Evolutionary conservation across 2,888 invertebrate species (phyloP).

Genomic region (Siphlonurus alternatus): DNA sequence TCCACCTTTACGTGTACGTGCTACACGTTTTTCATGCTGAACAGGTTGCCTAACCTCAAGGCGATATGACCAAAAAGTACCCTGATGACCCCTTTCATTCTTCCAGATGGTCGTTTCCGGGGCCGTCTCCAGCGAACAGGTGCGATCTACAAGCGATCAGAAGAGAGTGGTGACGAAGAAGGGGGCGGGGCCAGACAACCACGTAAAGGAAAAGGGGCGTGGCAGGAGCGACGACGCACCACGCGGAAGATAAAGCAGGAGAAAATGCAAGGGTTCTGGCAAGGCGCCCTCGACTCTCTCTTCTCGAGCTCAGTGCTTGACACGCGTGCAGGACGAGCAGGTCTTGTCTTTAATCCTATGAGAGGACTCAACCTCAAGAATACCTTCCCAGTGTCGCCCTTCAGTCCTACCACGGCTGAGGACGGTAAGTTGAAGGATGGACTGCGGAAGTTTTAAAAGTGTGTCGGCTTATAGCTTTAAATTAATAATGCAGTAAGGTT

Average conservation of each 20-base stretch:
- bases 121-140: not conserved
- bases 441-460: too few relatives aligned
- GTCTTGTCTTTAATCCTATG: constrained; percentile 28
- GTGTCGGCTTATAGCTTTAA: too few relatives aligned
- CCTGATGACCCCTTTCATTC: too few relatives aligned
- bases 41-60: too few relatives aligned
- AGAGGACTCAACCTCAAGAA: constrained; percentile 25
- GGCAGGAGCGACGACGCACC: not conserved
- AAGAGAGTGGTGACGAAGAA: not conserved
- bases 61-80: too few relatives aligned
- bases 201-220: not conserved
- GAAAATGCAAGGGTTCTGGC: constrained; percentile 14
- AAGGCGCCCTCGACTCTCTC: constrained; percentile 17
- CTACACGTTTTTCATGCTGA: too few relatives aligned
- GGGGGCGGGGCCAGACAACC: not conserved
- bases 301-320: constrained; percentile 22
- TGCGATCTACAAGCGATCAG: not conserved
- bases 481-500: too few relatives aligned
- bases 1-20: too few relatives aligned
- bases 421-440: constrained; percentile 10
- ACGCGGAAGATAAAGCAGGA: constrained; percentile 7
- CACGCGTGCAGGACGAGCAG: constrained; percentile 27
- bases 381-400: constrained; percentile 26
- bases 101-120: too few relatives aligned
- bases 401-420: constrained; percentile 17